Evolutionary conservation across 2,797 vertebrate genomes (phyloP).

Genomic region (Erpetoichthys calabaricus): DNA sequence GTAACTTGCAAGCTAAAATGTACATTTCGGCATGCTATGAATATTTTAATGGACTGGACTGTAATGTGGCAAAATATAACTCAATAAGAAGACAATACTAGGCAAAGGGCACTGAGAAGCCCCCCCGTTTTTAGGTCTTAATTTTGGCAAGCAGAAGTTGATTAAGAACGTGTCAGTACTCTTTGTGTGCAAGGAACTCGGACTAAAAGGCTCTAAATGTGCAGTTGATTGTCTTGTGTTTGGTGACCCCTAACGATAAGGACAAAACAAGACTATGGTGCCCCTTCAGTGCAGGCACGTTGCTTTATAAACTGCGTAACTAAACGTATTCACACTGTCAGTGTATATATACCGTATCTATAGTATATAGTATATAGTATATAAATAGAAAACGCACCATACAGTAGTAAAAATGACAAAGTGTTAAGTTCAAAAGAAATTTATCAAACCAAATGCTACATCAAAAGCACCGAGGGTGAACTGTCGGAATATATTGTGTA

Average conservation of each 20-base stretch:
- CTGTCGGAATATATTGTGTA: too few relatives aligned
- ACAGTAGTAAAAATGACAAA: too few relatives aligned
- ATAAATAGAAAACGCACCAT: too few relatives aligned
- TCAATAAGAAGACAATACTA: constrained; percentile 23
- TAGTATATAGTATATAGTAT: too few relatives aligned
- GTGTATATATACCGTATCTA: too few relatives aligned
- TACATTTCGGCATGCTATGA: constrained; percentile 32
- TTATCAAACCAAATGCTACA: too few relatives aligned
- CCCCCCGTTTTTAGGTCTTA: constrained; percentile 29
- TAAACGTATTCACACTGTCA: too few relatives aligned
- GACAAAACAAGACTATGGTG: too few relatives aligned
- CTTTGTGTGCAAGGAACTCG: constrained; percentile 32
- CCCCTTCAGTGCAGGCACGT: too few relatives aligned
- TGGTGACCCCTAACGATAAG: background rate
- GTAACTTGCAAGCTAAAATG: constrained; percentile 64
- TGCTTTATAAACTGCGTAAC: too few relatives aligned
- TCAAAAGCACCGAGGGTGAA: too few relatives aligned
- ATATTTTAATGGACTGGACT: constrained; percentile 45
- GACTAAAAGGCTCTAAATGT: constrained; percentile 20
- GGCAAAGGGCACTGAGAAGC: constrained; percentile 35
- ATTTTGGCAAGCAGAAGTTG: constrained; percentile 42
- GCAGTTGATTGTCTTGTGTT: constrained; percentile 38
- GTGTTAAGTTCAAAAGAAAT: too few relatives aligned
- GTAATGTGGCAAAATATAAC: constrained; percentile 41
- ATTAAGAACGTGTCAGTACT: constrained; percentile 28